A percentile compares a stretch with the other conserved stretches of the same genome.
These are phyloP conservation scores for Vimba vimba DNA, from an alignment of 2,113 vertebrate genomes.

Conservation along the genomic window DNA sequence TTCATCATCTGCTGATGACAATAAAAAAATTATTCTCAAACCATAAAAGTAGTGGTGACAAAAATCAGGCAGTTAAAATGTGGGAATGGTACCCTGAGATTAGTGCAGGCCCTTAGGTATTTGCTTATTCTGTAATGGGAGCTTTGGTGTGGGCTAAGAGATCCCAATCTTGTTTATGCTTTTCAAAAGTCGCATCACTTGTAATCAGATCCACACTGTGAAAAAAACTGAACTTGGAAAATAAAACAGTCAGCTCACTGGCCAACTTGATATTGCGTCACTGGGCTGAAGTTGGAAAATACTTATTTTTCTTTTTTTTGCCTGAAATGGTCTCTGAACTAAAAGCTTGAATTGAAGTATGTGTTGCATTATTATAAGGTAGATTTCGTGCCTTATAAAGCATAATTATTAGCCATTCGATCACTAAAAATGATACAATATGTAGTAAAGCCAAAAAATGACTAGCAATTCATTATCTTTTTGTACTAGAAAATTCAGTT, in stretches of 20 bases:
- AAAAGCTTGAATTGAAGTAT: background rate
- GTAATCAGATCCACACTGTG: background rate
- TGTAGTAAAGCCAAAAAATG: background rate
- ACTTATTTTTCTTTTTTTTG: too few relatives aligned
- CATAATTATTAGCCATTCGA: background rate
- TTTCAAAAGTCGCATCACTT: background rate
- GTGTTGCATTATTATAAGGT: background rate
- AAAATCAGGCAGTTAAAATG: constrained; percentile 11
- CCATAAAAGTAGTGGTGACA: background rate
- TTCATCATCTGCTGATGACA: constrained; percentile 5
- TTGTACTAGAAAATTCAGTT: background rate
- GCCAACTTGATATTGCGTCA: background rate
- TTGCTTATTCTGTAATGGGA: constrained; percentile 45
- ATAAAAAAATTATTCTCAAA: background rate
- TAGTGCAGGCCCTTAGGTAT: constrained; percentile 27
- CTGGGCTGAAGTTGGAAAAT: background rate
- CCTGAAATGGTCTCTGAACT: background rate
- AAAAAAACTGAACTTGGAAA: background rate
- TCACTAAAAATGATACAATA: background rate
- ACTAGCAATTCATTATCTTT: background rate
- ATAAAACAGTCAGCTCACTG: background rate
- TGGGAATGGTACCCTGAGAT: constrained; percentile 59
- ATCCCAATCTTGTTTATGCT: constrained; percentile 18
- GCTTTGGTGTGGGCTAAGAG: constrained; percentile 57
- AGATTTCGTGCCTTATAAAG: background rate